Conservation (phyloP, 2,797 vertebrate genomes). For the Macroramphosus scolopax region DNA sequence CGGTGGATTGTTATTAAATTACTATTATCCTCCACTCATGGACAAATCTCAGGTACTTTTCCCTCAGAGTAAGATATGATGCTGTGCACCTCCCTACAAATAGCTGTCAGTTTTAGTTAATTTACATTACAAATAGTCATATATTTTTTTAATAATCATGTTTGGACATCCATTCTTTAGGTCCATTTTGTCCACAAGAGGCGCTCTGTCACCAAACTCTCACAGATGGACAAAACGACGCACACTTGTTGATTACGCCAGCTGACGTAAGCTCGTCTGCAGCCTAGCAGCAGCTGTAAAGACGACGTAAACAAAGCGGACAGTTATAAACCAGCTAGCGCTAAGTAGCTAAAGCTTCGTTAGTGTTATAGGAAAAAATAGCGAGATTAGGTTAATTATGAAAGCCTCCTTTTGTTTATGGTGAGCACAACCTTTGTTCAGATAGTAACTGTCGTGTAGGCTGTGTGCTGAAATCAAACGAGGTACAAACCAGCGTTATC, state of each 20-base stretch:
- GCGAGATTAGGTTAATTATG: fast-evolving
- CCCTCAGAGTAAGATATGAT: too few relatives aligned
- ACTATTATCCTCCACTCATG: too few relatives aligned
- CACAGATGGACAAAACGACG: conserved; percentile 56
- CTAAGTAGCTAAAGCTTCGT: conserved; percentile 3
- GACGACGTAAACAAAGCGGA: conserved; percentile 64
- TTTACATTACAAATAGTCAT: too few relatives aligned
- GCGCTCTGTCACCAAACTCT: too few relatives aligned
- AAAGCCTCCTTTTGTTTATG: fast-evolving
- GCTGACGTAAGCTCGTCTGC: conserved; percentile 53
- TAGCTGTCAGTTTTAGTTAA: too few relatives aligned
- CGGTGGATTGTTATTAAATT: too few relatives aligned
- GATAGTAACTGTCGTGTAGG: not conserved
- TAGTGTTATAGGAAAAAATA: not conserved
- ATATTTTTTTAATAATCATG: too few relatives aligned
- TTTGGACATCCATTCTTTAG: too few relatives aligned
- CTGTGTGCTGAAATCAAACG: not conserved
- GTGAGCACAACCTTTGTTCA: fast-evolving
- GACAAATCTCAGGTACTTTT: too few relatives aligned
- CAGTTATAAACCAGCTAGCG: conserved; percentile 25
- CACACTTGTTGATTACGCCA: not conserved
- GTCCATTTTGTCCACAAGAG: too few relatives aligned
- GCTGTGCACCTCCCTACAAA: too few relatives aligned
- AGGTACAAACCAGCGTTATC: not conserved
- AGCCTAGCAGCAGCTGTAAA: conserved; percentile 67